Percentiles rank a stretch among this genome's conserved stretches.
Conservation (phyloP, 1,140 invertebrate genomes). For the Solenopsis invicta region DNA sequence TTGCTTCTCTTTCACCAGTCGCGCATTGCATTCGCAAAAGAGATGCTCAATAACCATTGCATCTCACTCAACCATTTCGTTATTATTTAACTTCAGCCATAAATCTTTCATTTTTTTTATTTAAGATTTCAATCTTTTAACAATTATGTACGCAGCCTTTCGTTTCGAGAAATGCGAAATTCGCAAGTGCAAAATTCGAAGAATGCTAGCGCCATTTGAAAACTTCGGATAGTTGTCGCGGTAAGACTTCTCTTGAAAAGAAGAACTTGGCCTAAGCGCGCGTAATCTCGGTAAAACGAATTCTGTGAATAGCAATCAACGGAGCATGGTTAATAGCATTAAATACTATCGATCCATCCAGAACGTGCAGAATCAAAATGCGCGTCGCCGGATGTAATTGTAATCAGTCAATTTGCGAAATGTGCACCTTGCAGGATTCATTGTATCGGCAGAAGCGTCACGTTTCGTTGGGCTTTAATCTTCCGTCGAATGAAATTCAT, state of each 20-base stretch:
- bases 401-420: constrained; percentile 68
- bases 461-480: constrained; percentile 48
- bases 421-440: constrained; percentile 43
- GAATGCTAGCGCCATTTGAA: neutral
- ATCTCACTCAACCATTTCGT: constrained; percentile 2
- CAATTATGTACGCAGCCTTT: neutral
- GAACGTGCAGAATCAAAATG: constrained; percentile 34
- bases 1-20: neutral
- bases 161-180: neutral
- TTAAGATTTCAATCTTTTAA: neutral
- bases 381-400: neutral
- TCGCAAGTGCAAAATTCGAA: neutral
- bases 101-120: neutral
- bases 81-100: neutral
- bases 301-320: constrained; percentile 33
- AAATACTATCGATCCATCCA: constrained; percentile 63
- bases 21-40: neutral
- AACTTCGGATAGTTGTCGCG: constrained; percentile 36
- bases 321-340: constrained; percentile 60
- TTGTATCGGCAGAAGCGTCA: constrained; percentile 33
- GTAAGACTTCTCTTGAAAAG: neutral
- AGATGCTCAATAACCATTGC: constrained; percentile 15
- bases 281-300: constrained; percentile 1
- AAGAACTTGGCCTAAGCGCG: constrained; percentile 9
- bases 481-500: constrained; percentile 11